Base-by-base conservation (phyloP, 2,797 vertebrate species). In the Gastrophryne carolinensis region DNA sequence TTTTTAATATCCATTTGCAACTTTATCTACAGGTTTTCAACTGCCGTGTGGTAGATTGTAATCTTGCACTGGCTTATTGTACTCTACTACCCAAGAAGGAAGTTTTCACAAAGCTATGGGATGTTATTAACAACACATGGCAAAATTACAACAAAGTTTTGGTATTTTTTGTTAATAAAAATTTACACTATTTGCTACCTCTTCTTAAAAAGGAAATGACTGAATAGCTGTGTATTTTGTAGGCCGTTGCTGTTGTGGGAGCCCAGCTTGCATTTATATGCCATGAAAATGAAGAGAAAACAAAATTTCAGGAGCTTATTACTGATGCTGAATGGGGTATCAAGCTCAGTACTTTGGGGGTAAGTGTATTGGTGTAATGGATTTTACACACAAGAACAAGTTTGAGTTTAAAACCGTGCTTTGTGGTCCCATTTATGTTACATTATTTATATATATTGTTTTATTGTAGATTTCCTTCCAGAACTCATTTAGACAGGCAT, bases 81-180 rank as follows among this genome's bases (percentile, higher is more conserved):
- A 94, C 91, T 0, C 79, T 99, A 47, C 84, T 98, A 68, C 88
- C 93, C 27, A 93, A 92, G 83, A 82, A 89, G 29, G 88, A 93
- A 0, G 90, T 94, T 58, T 91, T 95, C 81, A 90, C 89, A 81
- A 93, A 93, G 64, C 88, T 99, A 35, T 98, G 98, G 98, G 94
- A 95, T 75, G 88, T 97, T 73, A 92, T 98, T 47, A 91, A 93
- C 83, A 93, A 92, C 68, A 92, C 94, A 0, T 95, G 95, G 93
- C 94, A 98, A 80, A 99, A 98, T 81, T 99, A 98, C 73, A 91
- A 91, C 80, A 98, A 97, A 86, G 89, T 97, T 75, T 77, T 93
- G 95, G 97, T 99, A 90, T n/a, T n/a, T n/a, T n/a, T n/a, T 56
- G 75, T 64, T 69, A 8, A 26, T 6, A 1, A 17, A 13, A 21